Evolutionary conservation across 2,888 invertebrate species (phyloP).

Genomic region (Drosophila antonietae): DNA sequence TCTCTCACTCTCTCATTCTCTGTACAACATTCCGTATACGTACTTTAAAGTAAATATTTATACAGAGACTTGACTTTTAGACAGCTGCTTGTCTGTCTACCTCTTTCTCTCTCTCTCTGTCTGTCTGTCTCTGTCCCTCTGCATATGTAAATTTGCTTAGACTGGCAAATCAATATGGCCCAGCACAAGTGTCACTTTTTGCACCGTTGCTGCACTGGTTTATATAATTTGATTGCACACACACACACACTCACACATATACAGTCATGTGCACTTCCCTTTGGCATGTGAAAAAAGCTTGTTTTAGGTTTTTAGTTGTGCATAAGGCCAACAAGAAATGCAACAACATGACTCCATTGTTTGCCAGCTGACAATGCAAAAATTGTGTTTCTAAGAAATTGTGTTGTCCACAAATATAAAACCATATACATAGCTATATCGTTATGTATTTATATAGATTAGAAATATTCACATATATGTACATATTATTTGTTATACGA

Average conservation of each 20-base stretch:
- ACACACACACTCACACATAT: background rate
- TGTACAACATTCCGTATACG: slow-evolving; percentile 34
- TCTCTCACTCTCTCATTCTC: no score
- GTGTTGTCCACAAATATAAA: slow-evolving; percentile 6
- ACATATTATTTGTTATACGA: slow-evolving; percentile 5
- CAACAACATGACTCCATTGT: slow-evolving; percentile 47
- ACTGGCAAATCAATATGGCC: slow-evolving; percentile 54
- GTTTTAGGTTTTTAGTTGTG: slow-evolving; percentile 21
- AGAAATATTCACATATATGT: slow-evolving; percentile 7
- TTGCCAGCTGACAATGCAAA: slow-evolving; percentile 44
- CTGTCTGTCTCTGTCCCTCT: background rate
- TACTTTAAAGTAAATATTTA: slow-evolving; percentile 68
- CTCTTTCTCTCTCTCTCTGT: background rate
- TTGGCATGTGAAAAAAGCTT: slow-evolving; percentile 32
- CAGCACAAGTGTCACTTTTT: slow-evolving; percentile 58
- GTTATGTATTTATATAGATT: slow-evolving; percentile 15
- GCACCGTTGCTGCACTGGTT: slow-evolving; percentile 50
- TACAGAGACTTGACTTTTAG: slow-evolving; percentile 54
- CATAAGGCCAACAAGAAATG: slow-evolving; percentile 30
- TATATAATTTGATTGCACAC: slow-evolving; percentile 51
- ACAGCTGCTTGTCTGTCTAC: slow-evolving; percentile 23
- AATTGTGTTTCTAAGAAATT: slow-evolving; percentile 25
- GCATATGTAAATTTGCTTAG: slow-evolving; percentile 56
- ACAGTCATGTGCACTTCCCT: slow-evolving; percentile 6
- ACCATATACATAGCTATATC: background rate